phyloP scores from a whole-genome alignment of 2,797 vertebrate species.

The Arctocebus calabarensis region DNA sequence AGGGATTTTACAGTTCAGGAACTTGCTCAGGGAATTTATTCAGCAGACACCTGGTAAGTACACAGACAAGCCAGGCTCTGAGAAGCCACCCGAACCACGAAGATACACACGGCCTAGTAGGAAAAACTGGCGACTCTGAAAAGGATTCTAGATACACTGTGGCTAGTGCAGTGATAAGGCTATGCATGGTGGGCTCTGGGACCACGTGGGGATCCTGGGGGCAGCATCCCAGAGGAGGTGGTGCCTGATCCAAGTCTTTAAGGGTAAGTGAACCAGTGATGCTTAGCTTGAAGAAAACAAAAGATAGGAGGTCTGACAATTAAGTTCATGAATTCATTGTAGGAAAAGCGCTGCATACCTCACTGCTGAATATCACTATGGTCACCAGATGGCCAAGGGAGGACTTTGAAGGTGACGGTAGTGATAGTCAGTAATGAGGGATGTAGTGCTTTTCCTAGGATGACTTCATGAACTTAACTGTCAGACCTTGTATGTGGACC shows the following conservation, averaged over 20 bases:
- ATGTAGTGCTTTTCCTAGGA: too few species aligned
- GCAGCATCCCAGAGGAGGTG: neutral
- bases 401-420: too few species aligned
- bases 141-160: neutral
- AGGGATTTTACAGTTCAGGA: neutral
- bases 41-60: neutral
- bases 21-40: neutral
- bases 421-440: too few species aligned
- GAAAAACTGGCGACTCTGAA: neutral
- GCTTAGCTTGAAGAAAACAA: neutral
- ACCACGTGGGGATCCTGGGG: fast-evolving
- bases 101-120: neutral
- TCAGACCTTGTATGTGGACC: neutral
- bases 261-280: neutral
- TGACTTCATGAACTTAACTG: too few species aligned
- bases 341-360: too few species aligned
- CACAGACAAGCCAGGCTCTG: neutral
- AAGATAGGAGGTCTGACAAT: neutral
- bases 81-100: neutral
- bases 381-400: too few species aligned
- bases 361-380: too few species aligned
- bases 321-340: too few species aligned
- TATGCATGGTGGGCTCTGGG: fast-evolving
- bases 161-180: too few species aligned
- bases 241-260: neutral